Base-by-base conservation (phyloP, 1,140 invertebrate genomes). In the Babylonia areolata region DNA sequence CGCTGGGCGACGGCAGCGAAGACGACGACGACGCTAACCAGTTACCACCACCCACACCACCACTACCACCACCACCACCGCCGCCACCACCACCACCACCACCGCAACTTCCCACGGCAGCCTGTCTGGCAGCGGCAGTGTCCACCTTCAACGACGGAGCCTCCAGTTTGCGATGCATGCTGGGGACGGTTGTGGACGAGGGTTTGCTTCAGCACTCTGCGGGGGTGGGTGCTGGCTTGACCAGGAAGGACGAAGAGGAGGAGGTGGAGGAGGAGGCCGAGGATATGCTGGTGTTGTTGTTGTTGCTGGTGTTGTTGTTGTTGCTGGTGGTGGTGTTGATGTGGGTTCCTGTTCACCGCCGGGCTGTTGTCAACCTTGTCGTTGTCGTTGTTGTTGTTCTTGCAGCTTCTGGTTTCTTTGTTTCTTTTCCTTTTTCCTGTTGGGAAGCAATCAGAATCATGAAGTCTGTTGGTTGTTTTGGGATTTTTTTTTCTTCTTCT, bases 171-270 rank as follows among this genome's bases (percentile, higher is more conserved):
- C 90, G 88, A 79, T 89, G 87, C 71, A 90, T 46, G 86, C 85
- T 88, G 40, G 89, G 89, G n/a, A 85, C 93, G n/a, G n/a, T 94
- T 79, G 91, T 93, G 79, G 92, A 90, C 37, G 87, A 84, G 11
- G 89, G 89, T 54, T 93, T 93, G n/a, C 84, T 92, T 94, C 58
- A 64, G 12, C 58, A 64, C 28, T 64, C 58, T 64, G 58, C 28
- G 12, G 46, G 9, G 9, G 46, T 17, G 5, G 15, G 58, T 64
- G 58, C 5, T n/a, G n/a, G n/a, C n/a, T n/a, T n/a, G n/a, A n/a
- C n/a, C n/a, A n/a, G n/a, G n/a, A n/a, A n/a, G n/a, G n/a, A n/a
- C n/a, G n/a, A n/a, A n/a, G n/a, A n/a, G n/a, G n/a, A n/a, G n/a
- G n/a, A n/a, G n/a, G n/a, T n/a, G n/a, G n/a, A n/a, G n/a, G n/a